Base-by-base conservation (phyloP, 2,113 vertebrate species). In the Semnornis frantzii region DNA sequence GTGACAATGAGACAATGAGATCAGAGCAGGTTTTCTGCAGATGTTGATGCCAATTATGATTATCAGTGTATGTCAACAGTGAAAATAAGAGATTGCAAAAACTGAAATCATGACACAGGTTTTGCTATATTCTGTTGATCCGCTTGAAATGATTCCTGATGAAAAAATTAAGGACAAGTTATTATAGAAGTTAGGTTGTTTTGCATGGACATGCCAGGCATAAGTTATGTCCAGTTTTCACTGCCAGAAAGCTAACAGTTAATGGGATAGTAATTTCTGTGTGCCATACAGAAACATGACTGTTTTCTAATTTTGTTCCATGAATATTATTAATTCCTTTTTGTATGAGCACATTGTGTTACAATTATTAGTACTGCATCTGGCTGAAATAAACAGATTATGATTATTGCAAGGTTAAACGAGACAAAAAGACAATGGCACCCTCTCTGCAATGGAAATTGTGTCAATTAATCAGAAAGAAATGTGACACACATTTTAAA, bases 351-450 rank as follows among this genome's bases (percentile, higher is more conserved):
- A 75, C 48, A 90, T 96, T 97, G 74, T 89, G 87, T 92, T 91
- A 68, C 90, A 96, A 96, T 97, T 95, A 96, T 97, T 93, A 95
- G 94, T 78, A 54, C n/a, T 37, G 74, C 70, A 86, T 88, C 87
- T 63, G 27, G 82, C 78, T 91, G 79, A 92, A 97, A 93, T 92
- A 97, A 96, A 93, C 90, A 93, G 95, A 97, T 89, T 85, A 81
- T 83, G 52, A 95, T 93, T 94, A 94, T 91, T 89, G 62, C 82
- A 96, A 97, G 87, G 88, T 96, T 95, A 96, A 96, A 97, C 89
- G 94, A 96, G 60, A 79, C 95, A 91, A 94, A 91, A 94, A 75
- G 71, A 52, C 74, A 91, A 90, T 78, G 82, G 42, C 48, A 92
- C 19, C 7, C n/a, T 59, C 37, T 94, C 65, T 70, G 15, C 52